Evolutionary conservation across 2,113 vertebrate genomes (phyloP).

Genomic region (Condylura cristata): DNA sequence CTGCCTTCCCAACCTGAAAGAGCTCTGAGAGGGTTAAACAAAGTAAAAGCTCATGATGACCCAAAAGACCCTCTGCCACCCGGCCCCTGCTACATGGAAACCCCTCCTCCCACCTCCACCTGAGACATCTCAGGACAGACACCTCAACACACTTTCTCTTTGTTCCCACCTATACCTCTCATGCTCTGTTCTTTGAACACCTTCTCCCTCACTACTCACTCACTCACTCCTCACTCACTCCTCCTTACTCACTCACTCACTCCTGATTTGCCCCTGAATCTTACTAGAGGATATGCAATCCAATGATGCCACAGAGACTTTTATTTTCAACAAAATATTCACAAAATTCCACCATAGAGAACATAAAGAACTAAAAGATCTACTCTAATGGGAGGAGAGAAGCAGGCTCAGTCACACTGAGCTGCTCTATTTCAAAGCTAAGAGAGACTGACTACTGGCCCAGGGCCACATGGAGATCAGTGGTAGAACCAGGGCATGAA

Average conservation of each 20-base stretch:
- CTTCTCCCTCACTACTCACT: neutral
- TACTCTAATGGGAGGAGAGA: neutral
- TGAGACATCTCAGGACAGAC: neutral
- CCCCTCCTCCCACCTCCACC: accelerated
- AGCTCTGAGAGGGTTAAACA: neutral
- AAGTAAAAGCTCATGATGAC: neutral
- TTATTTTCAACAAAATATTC: neutral
- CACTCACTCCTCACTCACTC: accelerated
- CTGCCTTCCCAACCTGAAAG: neutral
- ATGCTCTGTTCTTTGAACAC: neutral
- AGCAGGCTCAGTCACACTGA: neutral
- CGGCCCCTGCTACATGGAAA: neutral
- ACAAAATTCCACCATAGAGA: neutral
- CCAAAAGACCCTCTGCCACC: neutral
- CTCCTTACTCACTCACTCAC: neutral
- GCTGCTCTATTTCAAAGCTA: neutral
- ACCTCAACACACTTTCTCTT: neutral
- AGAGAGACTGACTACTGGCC: neutral
- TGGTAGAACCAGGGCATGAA: neutral
- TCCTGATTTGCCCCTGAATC: neutral
- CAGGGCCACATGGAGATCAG: neutral
- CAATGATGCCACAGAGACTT: neutral
- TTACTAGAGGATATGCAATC: neutral
- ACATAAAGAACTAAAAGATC: neutral
- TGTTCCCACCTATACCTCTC: no score